Evolutionary conservation across 1,140 invertebrate genomes (phyloP).

Genomic region (Trachymyrmex cornetzi): DNA sequence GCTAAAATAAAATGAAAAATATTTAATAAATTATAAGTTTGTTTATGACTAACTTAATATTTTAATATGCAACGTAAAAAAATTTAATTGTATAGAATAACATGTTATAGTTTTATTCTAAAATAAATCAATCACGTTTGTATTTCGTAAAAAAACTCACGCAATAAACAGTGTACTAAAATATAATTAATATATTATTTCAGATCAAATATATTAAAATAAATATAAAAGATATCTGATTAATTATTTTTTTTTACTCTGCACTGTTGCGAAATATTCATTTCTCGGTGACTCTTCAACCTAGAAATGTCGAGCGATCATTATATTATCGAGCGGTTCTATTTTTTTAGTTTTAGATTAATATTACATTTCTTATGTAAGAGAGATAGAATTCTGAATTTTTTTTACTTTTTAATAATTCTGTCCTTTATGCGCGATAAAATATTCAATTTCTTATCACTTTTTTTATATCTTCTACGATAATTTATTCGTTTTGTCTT

Average conservation of each 20-base stretch:
- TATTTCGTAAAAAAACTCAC: background rate
- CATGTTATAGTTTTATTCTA: background rate
- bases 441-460: too few relatives aligned
- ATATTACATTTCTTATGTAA: too few relatives aligned
- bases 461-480: too few relatives aligned
- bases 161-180: background rate
- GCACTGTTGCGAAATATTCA: background rate
- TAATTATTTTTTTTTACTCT: background rate
- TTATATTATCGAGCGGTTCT: too few relatives aligned
- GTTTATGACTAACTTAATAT: background rate
- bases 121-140: background rate
- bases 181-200: background rate
- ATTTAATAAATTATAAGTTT: background rate
- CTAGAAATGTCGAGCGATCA: too few relatives aligned
- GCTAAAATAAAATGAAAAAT: background rate
- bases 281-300: background rate
- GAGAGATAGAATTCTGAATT: too few relatives aligned
- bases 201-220: background rate
- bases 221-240: background rate
- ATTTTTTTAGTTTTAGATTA: too few relatives aligned
- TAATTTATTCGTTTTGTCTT: too few relatives aligned
- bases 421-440: too few relatives aligned
- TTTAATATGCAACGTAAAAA: background rate
- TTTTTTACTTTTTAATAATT: too few relatives aligned
- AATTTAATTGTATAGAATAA: background rate